Evolutionary conservation across 2,797 vertebrate species (phyloP).

Genomic region (Acipenser ruthenus): DNA sequence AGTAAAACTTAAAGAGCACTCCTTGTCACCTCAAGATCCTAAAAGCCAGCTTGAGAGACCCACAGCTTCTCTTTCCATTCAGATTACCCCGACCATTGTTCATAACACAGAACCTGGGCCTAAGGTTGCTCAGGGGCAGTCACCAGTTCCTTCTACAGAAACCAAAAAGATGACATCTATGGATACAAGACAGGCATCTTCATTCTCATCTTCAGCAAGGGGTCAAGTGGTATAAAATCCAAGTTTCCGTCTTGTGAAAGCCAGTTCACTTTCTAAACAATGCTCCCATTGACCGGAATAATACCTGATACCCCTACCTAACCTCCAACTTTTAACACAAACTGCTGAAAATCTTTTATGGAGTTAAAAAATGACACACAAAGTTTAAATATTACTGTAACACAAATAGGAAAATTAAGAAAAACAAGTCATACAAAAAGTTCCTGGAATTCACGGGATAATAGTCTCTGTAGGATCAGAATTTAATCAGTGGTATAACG

Average conservation of each 20-base stretch:
- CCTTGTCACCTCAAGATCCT: constrained; percentile 31
- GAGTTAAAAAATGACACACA: too few species aligned
- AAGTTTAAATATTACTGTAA: too few species aligned
- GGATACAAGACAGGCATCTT: background rate
- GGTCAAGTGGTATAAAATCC: background rate
- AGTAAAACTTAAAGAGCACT: constrained; percentile 23
- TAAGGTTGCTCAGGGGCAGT: constrained; percentile 49
- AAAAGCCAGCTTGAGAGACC: constrained; percentile 50
- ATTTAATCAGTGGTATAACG: background rate
- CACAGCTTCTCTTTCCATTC: constrained; percentile 70
- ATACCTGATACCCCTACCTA: background rate
- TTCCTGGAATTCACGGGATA: background rate
- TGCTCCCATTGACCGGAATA: background rate
- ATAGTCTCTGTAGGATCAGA: background rate
- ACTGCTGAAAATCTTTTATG: background rate
- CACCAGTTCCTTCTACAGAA: constrained; percentile 53
- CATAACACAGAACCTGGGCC: constrained; percentile 43
- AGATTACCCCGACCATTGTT: constrained; percentile 54
- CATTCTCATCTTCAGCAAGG: background rate
- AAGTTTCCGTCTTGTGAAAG: background rate
- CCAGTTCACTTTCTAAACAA: background rate
- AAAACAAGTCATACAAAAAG: background rate
- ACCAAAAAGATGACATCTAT: constrained; percentile 39
- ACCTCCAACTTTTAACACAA: background rate
- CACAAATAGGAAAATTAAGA: background rate